Conservation (phyloP, 2,113 vertebrate genomes). For the Nannospalax galili region DNA sequence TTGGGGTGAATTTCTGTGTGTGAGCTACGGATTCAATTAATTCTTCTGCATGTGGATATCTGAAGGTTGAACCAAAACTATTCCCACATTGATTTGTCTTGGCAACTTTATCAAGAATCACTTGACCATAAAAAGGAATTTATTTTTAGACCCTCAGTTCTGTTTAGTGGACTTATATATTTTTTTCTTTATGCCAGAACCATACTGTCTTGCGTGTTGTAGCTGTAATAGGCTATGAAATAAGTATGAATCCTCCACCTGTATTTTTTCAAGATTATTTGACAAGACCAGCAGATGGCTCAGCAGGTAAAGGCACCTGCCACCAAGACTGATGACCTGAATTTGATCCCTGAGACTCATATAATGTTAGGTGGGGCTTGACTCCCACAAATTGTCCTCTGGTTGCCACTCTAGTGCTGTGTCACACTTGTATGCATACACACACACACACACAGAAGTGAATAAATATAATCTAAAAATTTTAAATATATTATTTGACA, state of each 20-base stretch:
- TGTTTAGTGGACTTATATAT: background rate
- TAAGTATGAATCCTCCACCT: background rate
- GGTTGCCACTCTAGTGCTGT: too few relatives aligned
- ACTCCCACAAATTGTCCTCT: too few relatives aligned
- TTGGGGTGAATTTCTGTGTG: background rate
- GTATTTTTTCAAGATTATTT: background rate
- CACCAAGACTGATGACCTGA: too few relatives aligned
- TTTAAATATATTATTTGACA: too few relatives aligned
- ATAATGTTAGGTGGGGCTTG: too few relatives aligned
- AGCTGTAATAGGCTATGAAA: background rate
- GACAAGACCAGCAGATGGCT: too few relatives aligned
- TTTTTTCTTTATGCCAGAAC: background rate
- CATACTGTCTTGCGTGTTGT: background rate
- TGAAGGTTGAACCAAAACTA: background rate
- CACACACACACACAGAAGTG: too few relatives aligned
- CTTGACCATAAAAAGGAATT: background rate
- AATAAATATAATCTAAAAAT: too few relatives aligned
- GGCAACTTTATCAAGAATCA: background rate
- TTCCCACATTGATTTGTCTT: background rate
- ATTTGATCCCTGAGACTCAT: too few relatives aligned
- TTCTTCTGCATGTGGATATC: background rate
- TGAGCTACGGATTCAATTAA: background rate
- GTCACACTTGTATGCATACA: too few relatives aligned
- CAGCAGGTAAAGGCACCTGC: too few relatives aligned
- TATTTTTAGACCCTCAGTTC: background rate